Conservation (phyloP, 92 coral and sea anemone genomes). For the Pocillopora grandis region DNA sequence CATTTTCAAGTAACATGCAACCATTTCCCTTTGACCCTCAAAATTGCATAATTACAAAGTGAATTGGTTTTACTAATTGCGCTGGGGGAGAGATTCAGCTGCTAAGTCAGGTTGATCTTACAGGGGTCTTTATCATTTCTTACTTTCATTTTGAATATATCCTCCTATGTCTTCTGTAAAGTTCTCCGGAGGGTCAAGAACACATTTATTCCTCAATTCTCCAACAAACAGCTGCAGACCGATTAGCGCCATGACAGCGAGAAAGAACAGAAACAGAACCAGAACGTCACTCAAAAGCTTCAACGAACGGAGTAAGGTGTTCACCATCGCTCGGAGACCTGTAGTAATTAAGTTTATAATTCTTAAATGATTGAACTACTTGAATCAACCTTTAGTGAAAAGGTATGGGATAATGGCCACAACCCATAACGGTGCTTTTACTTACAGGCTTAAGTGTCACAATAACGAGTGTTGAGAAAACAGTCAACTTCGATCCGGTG, state of each 20-base stretch:
- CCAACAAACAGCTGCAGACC: constrained; percentile 83
- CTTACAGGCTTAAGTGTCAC: too few relatives aligned
- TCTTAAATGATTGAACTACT: too few relatives aligned
- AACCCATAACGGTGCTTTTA: too few relatives aligned
- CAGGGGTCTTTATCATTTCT: background rate
- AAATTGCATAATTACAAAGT: too few relatives aligned
- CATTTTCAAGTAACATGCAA: too few relatives aligned
- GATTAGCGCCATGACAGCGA: constrained; percentile 84
- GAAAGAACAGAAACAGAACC: constrained; percentile 77
- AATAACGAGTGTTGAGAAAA: too few relatives aligned
- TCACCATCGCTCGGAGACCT: constrained; percentile 88
- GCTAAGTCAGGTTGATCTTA: background rate
- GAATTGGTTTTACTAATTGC: too few relatives aligned
- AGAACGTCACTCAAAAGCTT: constrained; percentile 82
- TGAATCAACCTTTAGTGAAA: too few relatives aligned
- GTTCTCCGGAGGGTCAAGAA: constrained; percentile 32
- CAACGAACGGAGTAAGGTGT: constrained; percentile 74
- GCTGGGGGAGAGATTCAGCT: too few relatives aligned
- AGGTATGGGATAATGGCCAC: too few relatives aligned
- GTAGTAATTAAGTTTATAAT: background rate
- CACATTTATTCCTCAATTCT: constrained; percentile 75
- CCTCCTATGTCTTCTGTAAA: background rate
- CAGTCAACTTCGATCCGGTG: too few relatives aligned
- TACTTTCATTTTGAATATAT: constrained; percentile 30
- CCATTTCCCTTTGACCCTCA: too few relatives aligned